Conservation (phyloP, 2,888 invertebrate species). For the Eulithis prunata region DNA sequence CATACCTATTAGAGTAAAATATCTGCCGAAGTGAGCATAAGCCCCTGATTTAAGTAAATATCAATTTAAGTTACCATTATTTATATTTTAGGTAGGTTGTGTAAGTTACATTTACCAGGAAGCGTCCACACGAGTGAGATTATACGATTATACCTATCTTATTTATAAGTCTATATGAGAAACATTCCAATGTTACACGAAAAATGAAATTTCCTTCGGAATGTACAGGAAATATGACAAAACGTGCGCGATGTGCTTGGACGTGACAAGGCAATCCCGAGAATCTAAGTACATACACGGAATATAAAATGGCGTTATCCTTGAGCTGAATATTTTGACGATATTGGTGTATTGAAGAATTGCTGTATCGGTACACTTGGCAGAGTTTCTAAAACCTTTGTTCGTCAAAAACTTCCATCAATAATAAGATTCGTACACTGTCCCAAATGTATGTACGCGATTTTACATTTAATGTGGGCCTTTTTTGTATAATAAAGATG, state of each 20-base stretch:
- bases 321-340: constrained; percentile 46
- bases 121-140: too few relatives aligned
- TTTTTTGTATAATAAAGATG: too few relatives aligned
- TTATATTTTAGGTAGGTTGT: too few relatives aligned
- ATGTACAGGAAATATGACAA: constrained; percentile 56
- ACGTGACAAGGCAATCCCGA: constrained; percentile 69
- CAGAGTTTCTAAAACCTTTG: constrained; percentile 21
- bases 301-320: constrained; percentile 67
- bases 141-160: neutral
- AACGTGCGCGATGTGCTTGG: constrained; percentile 51
- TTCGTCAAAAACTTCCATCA: neutral
- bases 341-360: constrained; percentile 48
- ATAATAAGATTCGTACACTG: too few relatives aligned
- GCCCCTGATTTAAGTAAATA: too few relatives aligned
- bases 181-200: constrained; percentile 9
- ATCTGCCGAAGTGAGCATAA: too few relatives aligned
- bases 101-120: too few relatives aligned
- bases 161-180: constrained; percentile 13
- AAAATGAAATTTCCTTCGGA: constrained; percentile 46
- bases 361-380: constrained; percentile 39
- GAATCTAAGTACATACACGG: constrained; percentile 65
- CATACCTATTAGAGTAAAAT: too few relatives aligned
- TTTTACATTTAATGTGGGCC: too few relatives aligned
- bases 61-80: too few relatives aligned
- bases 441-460: too few relatives aligned